Conservation (phyloP, 1,140 invertebrate genomes). For the Marisa cornuarietis region DNA sequence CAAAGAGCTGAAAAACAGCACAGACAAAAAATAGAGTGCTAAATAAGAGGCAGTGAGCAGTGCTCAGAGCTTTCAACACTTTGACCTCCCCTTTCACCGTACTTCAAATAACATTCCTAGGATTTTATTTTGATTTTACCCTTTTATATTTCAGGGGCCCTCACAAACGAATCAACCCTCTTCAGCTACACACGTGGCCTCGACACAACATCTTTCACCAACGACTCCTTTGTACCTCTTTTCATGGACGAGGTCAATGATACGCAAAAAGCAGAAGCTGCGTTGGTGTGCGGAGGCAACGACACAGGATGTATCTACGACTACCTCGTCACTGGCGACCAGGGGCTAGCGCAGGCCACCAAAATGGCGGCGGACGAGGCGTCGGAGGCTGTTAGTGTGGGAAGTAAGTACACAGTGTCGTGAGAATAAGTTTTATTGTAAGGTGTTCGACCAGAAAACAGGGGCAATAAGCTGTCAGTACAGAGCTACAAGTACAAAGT, state of each 20-base stretch:
- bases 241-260: constrained; percentile 2
- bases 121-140: neutral
- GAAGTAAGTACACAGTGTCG: too few species aligned
- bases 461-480: too few species aligned
- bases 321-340: constrained; percentile 15
- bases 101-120: too few species aligned
- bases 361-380: neutral
- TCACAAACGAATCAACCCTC: neutral
- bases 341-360: constrained; percentile 1
- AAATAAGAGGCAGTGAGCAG: too few species aligned
- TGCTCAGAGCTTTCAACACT: too few species aligned
- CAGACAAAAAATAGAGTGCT: too few species aligned
- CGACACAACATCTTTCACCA: neutral
- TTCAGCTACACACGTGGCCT: constrained; percentile 7
- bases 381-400: too few species aligned
- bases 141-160: neutral
- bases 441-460: too few species aligned
- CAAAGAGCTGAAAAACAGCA: too few species aligned
- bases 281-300: neutral
- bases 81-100: too few species aligned
- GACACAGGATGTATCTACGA: constrained; percentile 12
- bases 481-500: too few species aligned
- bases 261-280: neutral
- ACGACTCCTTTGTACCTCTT: constrained; percentile 8
- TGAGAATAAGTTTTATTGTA: too few species aligned